Percentiles rank a stretch among this genome's conserved stretches.
Evolutionary conservation across 1,140 invertebrate species (phyloP).

Genomic region (Teleogryllus occipitalis): DNA sequence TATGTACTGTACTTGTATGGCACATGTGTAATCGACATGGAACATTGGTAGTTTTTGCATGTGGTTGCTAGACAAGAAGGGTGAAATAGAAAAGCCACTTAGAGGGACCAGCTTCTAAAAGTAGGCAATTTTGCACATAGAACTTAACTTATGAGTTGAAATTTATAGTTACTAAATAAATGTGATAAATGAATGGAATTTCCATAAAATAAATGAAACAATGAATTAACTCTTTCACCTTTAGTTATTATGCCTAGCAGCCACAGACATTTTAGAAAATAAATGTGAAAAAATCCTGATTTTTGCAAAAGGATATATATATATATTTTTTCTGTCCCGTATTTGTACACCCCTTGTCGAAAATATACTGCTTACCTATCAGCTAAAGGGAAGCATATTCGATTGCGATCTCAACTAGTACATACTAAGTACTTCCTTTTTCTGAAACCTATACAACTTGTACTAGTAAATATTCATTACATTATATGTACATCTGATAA

Average conservation of each 20-base stretch:
- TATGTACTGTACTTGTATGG: background rate
- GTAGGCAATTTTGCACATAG: background rate
- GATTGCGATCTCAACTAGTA: background rate
- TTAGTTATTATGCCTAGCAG: background rate
- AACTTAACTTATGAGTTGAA: background rate
- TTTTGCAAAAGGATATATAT: slow-evolving; percentile 2
- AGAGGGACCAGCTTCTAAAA: slow-evolving; percentile 3
- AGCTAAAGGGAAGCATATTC: background rate
- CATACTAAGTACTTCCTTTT: background rate
- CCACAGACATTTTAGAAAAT: background rate
- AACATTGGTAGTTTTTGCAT: background rate
- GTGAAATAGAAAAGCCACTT: background rate
- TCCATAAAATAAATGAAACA: too few species aligned
- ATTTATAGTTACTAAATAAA: background rate
- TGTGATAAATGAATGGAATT: too few species aligned
- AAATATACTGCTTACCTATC: background rate
- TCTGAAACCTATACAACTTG: background rate
- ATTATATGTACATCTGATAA: background rate
- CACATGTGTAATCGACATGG: background rate
- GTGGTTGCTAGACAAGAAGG: background rate
- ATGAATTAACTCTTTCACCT: background rate
- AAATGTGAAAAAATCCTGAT: background rate
- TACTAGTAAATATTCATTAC: background rate
- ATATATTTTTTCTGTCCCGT: background rate
- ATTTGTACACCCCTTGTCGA: background rate